phyloP scores from a whole-genome alignment of 1,140 invertebrate genomes.

The Atta cephalotes region DNA sequence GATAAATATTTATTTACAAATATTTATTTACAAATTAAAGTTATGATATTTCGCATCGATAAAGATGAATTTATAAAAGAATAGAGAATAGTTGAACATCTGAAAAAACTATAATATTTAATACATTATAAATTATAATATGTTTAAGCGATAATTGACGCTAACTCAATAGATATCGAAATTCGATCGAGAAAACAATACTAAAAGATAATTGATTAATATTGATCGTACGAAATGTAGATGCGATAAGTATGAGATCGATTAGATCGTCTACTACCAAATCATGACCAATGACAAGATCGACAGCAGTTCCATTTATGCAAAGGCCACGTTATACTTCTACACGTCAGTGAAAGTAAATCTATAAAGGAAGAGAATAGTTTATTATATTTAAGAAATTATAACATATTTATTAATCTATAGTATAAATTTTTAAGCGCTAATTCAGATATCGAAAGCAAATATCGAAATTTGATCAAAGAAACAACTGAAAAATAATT shows the following conservation, averaged over 20 bases:
- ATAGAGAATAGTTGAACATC: too few relatives aligned
- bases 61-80: too few relatives aligned
- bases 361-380: slow-evolving; percentile 61
- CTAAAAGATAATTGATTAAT: not conserved
- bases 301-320: slow-evolving; percentile 63
- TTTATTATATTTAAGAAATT: too few relatives aligned
- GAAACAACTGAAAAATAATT: not conserved
- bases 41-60: too few relatives aligned
- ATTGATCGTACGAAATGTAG: not conserved
- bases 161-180: not conserved
- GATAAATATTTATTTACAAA: too few relatives aligned
- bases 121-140: too few relatives aligned
- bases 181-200: not conserved
- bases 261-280: not conserved
- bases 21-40: too few relatives aligned
- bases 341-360: slow-evolving; percentile 66
- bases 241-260: not conserved
- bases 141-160: too few relatives aligned
- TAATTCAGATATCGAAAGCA: not conserved
- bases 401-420: too few relatives aligned
- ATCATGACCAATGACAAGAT: slow-evolving; percentile 6
- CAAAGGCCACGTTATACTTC: slow-evolving; percentile 50
- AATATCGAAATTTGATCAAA: not conserved
- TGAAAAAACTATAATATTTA: too few relatives aligned
- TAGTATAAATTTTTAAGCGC: too few relatives aligned